phyloP scores from a whole-genome alignment of 1,140 invertebrate species.

The Macrotrachela quadricornifera region DNA sequence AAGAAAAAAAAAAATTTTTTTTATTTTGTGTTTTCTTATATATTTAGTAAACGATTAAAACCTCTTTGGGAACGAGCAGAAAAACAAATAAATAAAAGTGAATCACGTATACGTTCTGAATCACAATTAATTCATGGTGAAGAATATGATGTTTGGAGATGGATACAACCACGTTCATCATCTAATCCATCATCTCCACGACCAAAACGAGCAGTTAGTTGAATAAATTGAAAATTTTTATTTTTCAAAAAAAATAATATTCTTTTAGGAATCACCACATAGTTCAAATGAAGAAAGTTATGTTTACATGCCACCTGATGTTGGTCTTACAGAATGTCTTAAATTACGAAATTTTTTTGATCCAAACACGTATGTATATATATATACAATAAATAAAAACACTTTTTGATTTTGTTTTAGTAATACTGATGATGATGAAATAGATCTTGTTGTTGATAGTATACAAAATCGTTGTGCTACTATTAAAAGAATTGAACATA shows the following conservation, averaged over 20 bases:
- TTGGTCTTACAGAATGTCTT: slow-evolving; percentile 56
- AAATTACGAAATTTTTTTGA: slow-evolving; percentile 94
- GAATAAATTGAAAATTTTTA: too few species aligned
- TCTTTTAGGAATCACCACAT: slow-evolving; percentile 48
- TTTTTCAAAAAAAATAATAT: background rate
- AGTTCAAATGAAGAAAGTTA: slow-evolving; percentile 50
- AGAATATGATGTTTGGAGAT: slow-evolving; percentile 68
- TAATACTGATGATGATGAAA: background rate
- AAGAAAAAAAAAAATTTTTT: background rate
- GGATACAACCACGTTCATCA: slow-evolving; percentile 46
- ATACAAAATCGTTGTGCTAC: slow-evolving; percentile 23
- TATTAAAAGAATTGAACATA: background rate
- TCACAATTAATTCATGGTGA: slow-evolving; percentile 64
- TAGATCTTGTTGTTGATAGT: background rate
- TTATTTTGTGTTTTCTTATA: background rate
- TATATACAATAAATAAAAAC: slow-evolving; percentile 13
- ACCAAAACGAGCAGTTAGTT: slow-evolving; percentile 11
- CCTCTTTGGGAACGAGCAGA: slow-evolving; percentile 33
- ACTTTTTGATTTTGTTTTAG: background rate
- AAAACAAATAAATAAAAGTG: slow-evolving; percentile 59
- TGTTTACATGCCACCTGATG: slow-evolving; percentile 49
- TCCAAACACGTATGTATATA: slow-evolving; percentile 33
- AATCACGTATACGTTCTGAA: slow-evolving; percentile 66
- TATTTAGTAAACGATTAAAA: slow-evolving; percentile 31
- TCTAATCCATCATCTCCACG: slow-evolving; percentile 29